phyloP scores from a whole-genome alignment of 2,888 invertebrate genomes.

The Sarcophaga subvicina region DNA sequence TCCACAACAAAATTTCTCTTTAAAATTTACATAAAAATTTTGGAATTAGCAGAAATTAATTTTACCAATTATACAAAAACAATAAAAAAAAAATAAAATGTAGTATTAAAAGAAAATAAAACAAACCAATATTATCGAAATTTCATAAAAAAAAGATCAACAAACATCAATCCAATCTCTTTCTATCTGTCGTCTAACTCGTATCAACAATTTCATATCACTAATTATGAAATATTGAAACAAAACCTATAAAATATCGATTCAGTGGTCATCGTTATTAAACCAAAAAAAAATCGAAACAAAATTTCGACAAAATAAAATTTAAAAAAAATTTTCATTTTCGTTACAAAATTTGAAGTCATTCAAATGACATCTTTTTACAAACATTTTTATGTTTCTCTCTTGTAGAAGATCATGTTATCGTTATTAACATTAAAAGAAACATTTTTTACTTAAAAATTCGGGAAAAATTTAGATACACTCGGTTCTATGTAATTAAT shows the following conservation, averaged over 20 bases:
- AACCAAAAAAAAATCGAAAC: slow-evolving; percentile 48
- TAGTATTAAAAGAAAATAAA: slow-evolving; percentile 52
- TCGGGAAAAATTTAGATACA: neutral
- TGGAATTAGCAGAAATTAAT: slow-evolving; percentile 70
- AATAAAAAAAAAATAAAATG: slow-evolving; percentile 56
- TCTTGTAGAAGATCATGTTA: slow-evolving; percentile 65
- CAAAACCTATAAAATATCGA: slow-evolving; percentile 80
- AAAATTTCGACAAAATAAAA: slow-evolving; percentile 30
- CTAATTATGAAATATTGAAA: slow-evolving; percentile 64
- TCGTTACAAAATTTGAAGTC: slow-evolving; percentile 58
- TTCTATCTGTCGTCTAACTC: slow-evolving; percentile 15
- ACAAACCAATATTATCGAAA: slow-evolving; percentile 78
- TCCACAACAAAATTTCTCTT: slow-evolving; percentile 36
- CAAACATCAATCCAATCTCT: slow-evolving; percentile 53
- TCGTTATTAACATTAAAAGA: slow-evolving; percentile 63
- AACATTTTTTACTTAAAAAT: slow-evolving; percentile 46
- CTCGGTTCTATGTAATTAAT: too few species aligned
- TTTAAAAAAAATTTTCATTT: slow-evolving; percentile 54
- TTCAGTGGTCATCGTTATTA: slow-evolving; percentile 81
- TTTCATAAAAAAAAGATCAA: slow-evolving; percentile 74
- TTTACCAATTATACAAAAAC: slow-evolving; percentile 35
- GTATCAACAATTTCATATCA: slow-evolving; percentile 69
- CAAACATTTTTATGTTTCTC: slow-evolving; percentile 55
- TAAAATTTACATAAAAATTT: slow-evolving; percentile 23
- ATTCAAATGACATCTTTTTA: slow-evolving; percentile 60